phyloP scores from a whole-genome alignment of 2,888 invertebrate genomes.

The Macrosoma leucophasiata region DNA sequence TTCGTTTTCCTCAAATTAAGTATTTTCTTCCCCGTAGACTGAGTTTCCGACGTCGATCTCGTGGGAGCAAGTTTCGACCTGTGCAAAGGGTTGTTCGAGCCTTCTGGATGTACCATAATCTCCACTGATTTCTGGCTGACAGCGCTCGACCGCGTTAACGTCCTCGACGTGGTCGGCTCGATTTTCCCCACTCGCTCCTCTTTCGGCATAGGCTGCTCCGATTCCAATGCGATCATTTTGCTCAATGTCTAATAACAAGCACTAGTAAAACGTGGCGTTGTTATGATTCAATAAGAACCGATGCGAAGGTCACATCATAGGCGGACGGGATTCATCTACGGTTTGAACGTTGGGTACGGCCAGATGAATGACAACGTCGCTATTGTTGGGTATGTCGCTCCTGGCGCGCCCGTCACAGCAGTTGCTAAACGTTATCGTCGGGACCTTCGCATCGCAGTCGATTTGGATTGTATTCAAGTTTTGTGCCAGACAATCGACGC shows the following conservation, averaged over 20 bases:
- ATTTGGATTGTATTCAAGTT: slow-evolving; percentile 51
- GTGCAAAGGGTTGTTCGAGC: slow-evolving; percentile 62
- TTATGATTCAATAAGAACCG: slow-evolving; percentile 12
- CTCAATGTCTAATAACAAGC: slow-evolving; percentile 15
- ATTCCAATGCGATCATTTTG: slow-evolving; percentile 66
- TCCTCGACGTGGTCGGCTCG: slow-evolving; percentile 62
- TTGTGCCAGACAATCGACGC: slow-evolving; percentile 53
- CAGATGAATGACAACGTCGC: slow-evolving; percentile 53
- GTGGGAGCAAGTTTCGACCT: slow-evolving; percentile 66
- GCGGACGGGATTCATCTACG: slow-evolving; percentile 63
- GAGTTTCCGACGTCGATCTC: slow-evolving; percentile 65
- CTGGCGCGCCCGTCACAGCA: slow-evolving; percentile 56
- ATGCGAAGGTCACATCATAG: slow-evolving; percentile 54
- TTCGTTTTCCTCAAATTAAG: slow-evolving; percentile 67
- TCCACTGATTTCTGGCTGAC: slow-evolving; percentile 78
- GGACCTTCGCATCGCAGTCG: slow-evolving; percentile 57
- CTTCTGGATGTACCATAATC: slow-evolving; percentile 68
- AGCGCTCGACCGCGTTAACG: slow-evolving; percentile 75
- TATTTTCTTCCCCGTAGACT: slow-evolving; percentile 60
- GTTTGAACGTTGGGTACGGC: slow-evolving; percentile 64
- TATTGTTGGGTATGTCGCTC: slow-evolving; percentile 47
- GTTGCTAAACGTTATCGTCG: slow-evolving; percentile 68
- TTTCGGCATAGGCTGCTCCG: slow-evolving; percentile 55
- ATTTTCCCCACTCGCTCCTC: slow-evolving; percentile 53
- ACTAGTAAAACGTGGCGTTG: slow-evolving; percentile 11